Base-by-base conservation (phyloP, 2,797 vertebrate genomes). In the Peromyscus nudipes region DNA sequence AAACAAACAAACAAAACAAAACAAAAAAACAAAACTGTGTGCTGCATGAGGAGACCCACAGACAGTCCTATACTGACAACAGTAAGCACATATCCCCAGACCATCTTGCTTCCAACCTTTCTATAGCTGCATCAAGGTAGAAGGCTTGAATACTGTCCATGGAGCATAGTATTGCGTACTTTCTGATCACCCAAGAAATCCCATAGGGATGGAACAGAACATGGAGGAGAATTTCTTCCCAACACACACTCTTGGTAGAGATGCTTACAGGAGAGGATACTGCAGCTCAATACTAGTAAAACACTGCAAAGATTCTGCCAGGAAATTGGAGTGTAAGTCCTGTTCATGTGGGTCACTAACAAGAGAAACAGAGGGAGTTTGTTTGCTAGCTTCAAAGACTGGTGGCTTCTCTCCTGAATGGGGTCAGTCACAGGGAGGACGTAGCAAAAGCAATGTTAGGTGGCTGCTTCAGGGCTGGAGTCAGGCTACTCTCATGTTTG, bases 151-250 rank as follows among this genome's bases (percentile, higher is more conserved):
- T 27, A 82, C 40, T 34, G 86, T 80, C 55, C 62, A 12, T 81
- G n/a, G 14, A 82, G 52, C 27, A 65, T 95, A 46, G 65, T 73
- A 49, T 85, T 79, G 4, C 21, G 4, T 7, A 9, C 21, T 94
- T 94, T 79, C 29, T 79, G n/a, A 13, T 80, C 11, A 75, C 60
- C 64, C 49, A 69, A 52, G 46, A 95, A 76, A 91, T 87, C 67
- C 57, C 52, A 52, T 12, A 12, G 12, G 79, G 4, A 57, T 94
- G 13, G 19, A 73, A 40, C 67, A 16, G 31, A 62, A n/a, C 31
- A 34, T 87, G 9, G n/a, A 84, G 43, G 46, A 93, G 1, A 89
- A 73, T 87, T 37, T 65, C 37, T 67, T 49, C 8, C 6, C 46
- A 52, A 31, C 4, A 89, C 31, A 89, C 29, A 23, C 11, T 79